A percentile compares a stretch with the other conserved stretches of the same genome.
Conservation (phyloP, 2,888 invertebrate genomes). For the Terebella lapidaria region DNA sequence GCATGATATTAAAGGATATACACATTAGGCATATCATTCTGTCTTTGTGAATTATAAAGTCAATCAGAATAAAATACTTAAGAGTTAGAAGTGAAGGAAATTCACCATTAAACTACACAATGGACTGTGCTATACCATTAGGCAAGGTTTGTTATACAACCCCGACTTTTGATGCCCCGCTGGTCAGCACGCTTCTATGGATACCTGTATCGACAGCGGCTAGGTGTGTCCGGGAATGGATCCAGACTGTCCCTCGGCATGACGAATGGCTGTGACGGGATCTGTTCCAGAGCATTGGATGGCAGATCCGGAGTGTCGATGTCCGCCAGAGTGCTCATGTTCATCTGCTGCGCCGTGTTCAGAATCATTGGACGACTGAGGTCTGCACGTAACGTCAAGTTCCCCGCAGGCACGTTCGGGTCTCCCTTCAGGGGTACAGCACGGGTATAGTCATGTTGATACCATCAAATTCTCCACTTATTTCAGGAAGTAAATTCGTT, state of each 20-base stretch:
- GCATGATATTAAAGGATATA: too few relatives aligned
- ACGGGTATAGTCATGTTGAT: not conserved
- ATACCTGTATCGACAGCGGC: constrained; percentile 30
- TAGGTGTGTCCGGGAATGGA: constrained; percentile 22
- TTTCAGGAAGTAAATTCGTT: too few relatives aligned
- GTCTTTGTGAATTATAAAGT: too few relatives aligned
- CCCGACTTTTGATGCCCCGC: too few relatives aligned
- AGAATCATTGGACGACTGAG: constrained; percentile 39
- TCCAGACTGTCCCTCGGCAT: constrained; percentile 32
- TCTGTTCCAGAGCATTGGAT: constrained; percentile 16
- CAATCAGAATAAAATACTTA: too few relatives aligned
- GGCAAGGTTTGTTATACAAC: too few relatives aligned
- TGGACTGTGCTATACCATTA: too few relatives aligned
- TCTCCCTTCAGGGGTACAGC: constrained; percentile 35
- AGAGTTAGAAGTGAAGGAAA: too few relatives aligned
- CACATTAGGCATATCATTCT: too few relatives aligned
- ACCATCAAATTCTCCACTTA: too few relatives aligned
- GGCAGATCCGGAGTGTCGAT: constrained; percentile 27
- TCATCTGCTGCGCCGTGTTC: constrained; percentile 32
- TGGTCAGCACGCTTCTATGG: not conserved
- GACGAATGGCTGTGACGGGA: constrained; percentile 36
- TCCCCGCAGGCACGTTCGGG: constrained; percentile 46
- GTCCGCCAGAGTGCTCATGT: constrained; percentile 23
- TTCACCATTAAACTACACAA: too few relatives aligned
- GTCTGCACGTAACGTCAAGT: constrained; percentile 37